A percentile compares a stretch with the other conserved stretches of the same genome.
These are phyloP conservation scores for Quadroppia sp. DNA, from an alignment of 2,888 invertebrate species.

Conservation along the genomic window DNA sequence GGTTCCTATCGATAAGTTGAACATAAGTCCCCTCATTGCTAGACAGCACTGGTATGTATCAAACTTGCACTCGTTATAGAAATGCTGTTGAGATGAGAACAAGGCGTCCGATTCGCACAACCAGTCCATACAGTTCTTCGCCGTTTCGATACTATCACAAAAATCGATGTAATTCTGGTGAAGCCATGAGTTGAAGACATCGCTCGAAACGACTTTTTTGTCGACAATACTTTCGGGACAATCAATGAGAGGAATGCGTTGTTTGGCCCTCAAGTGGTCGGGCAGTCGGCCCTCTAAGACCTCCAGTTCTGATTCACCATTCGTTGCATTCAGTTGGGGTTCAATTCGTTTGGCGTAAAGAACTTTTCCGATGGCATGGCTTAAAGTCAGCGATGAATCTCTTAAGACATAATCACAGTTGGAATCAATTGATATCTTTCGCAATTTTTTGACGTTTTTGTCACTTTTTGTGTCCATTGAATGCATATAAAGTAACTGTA, in stretches of 20 bases:
- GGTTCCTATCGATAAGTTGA: slow-evolving; percentile 14
- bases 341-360: slow-evolving; percentile 35
- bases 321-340: neutral
- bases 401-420: neutral
- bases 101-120: slow-evolving; percentile 19
- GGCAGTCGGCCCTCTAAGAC: neutral
- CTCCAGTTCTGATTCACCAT: neutral
- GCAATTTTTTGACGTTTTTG: neutral
- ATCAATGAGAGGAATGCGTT: slow-evolving; percentile 17
- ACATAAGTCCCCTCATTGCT: slow-evolving; percentile 20
- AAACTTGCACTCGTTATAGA: neutral
- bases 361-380: slow-evolving; percentile 36
- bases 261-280: neutral
- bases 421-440: neutral
- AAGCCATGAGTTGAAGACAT: slow-evolving; percentile 31
- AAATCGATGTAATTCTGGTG: slow-evolving; percentile 33
- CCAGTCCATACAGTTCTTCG: slow-evolving; percentile 19
- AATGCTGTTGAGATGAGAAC: slow-evolving; percentile 10
- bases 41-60: slow-evolving; percentile 10
- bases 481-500: slow-evolving; percentile 27
- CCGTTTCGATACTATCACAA: neutral
- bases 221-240: slow-evolving; percentile 24
- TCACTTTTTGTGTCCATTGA: neutral
- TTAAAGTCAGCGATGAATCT: slow-evolving; percentile 24
- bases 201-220: slow-evolving; percentile 8